Percentiles rank a stretch among this genome's conserved stretches.
phyloP scores from a whole-genome alignment of 2,797 vertebrate genomes.

The Alectoris magna region DNA sequence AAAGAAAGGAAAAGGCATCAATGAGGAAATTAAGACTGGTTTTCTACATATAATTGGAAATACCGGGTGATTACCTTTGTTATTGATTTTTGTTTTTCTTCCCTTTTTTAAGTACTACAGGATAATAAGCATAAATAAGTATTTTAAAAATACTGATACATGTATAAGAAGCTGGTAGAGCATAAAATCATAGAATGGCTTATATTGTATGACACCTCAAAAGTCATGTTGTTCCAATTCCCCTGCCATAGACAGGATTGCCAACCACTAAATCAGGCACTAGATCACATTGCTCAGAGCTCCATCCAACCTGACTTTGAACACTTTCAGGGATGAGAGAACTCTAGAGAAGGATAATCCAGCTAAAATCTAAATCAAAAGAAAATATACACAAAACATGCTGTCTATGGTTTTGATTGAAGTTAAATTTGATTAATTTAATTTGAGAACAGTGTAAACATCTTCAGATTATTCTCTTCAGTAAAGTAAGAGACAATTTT shows the following conservation, averaged over 20 bases:
- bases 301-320: too few species aligned
- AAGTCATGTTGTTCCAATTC: not conserved
- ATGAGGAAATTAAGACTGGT: not conserved
- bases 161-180: not conserved
- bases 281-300: too few species aligned
- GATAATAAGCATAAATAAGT: not conserved
- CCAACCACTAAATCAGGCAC: too few species aligned
- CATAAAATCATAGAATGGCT: too few species aligned
- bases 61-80: not conserved
- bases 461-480: not conserved
- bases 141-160: not conserved
- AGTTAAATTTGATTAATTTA: not conserved
- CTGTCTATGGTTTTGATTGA: not conserved
- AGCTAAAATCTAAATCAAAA: not conserved
- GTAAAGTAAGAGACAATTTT: not conserved
- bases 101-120: not conserved
- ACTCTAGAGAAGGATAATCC: not conserved
- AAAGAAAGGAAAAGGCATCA: not conserved
- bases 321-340: too few species aligned
- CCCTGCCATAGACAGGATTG: too few species aligned
- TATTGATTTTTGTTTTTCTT: not conserved
- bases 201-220: too few species aligned
- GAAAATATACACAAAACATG: not conserved
- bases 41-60: not conserved
- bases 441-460: not conserved